phyloP scores from a whole-genome alignment of 1,140 invertebrate species.

The Ectropis grisescens region DNA sequence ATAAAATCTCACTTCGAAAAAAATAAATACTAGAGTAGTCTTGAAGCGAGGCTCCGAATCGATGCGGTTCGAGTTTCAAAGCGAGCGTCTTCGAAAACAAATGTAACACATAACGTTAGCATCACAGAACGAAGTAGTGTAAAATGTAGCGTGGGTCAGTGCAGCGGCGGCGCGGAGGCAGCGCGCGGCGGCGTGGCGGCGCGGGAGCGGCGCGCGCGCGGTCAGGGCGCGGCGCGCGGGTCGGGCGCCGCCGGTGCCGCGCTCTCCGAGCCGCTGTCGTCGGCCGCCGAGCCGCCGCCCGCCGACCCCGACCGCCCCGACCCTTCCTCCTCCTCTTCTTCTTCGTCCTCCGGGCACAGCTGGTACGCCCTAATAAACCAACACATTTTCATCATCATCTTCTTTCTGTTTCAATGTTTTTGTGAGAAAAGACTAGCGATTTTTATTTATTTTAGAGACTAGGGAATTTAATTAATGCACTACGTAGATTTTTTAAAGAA shows the following conservation, averaged over 20 bases:
- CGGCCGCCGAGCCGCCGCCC: conserved; percentile 21
- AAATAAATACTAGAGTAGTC: conserved; percentile 62
- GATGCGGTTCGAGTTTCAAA: no score
- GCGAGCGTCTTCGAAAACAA: conserved; percentile 30
- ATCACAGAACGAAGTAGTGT: no score
- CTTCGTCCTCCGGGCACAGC: conserved; percentile 58
- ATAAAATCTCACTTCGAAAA: conserved; percentile 41
- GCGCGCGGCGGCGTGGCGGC: conserved; percentile 2
- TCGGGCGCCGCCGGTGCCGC: conserved; percentile 14
- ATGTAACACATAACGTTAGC: conserved; percentile 43
- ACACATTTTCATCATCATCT: no score
- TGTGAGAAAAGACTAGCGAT: no score
- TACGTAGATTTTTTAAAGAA: no score
- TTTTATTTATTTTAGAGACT: no score
- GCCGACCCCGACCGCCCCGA: conserved; percentile 30
- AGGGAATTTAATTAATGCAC: no score
- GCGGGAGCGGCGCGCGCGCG: conserved; percentile 1
- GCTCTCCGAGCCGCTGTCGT: conserved; percentile 39
- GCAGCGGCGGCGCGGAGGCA: background rate
- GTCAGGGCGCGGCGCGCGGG: conserved; percentile 3
- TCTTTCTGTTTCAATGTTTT: no score
- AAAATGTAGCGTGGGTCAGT: conserved; percentile 4
- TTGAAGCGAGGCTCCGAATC: conserved; percentile 55
- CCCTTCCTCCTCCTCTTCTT: conserved; percentile 50
- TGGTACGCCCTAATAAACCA: conserved; percentile 60